Percentiles rank a stretch among this genome's conserved stretches.
phyloP scores from a whole-genome alignment of 2,113 vertebrate genomes.

The Chionomys nivalis region DNA sequence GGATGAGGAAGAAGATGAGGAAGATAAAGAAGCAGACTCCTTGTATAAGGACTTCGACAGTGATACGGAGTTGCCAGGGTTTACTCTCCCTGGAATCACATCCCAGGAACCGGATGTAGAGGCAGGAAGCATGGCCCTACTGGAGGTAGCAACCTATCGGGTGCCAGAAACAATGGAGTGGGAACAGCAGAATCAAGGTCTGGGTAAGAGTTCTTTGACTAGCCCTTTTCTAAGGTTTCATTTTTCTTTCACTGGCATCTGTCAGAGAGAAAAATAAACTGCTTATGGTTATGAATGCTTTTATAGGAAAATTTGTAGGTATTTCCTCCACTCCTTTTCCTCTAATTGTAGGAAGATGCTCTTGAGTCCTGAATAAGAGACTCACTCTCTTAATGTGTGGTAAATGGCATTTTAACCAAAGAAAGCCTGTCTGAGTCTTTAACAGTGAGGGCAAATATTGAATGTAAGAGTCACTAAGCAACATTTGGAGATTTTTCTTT shows the following conservation, averaged over 20 bases:
- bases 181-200: slow-evolving; percentile 96
- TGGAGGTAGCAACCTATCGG: slow-evolving; percentile 88
- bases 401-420: background rate
- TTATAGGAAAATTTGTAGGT: background rate
- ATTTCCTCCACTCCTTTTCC: background rate
- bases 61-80: slow-evolving; percentile 87
- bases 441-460: background rate
- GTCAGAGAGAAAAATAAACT: background rate
- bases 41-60: slow-evolving; percentile 91
- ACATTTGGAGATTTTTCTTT: background rate
- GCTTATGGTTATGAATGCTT: background rate
- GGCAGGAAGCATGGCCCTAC: slow-evolving; percentile 75
- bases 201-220: slow-evolving; percentile 87
- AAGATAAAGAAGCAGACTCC: slow-evolving; percentile 89
- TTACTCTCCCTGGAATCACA: slow-evolving; percentile 86
- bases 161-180: slow-evolving; percentile 92
- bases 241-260: background rate
- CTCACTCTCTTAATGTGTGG: background rate
- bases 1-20: slow-evolving; percentile 93
- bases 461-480: background rate
- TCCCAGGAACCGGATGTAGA: slow-evolving; percentile 88
- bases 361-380: background rate
- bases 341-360: background rate
- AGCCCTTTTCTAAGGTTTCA: background rate
- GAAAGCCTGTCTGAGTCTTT: background rate